These are phyloP conservation scores for Chondrosia reniformis DNA, from an alignment of 37 sponge, comb jelly and placozoan species.

Conservation along the genomic window DNA sequence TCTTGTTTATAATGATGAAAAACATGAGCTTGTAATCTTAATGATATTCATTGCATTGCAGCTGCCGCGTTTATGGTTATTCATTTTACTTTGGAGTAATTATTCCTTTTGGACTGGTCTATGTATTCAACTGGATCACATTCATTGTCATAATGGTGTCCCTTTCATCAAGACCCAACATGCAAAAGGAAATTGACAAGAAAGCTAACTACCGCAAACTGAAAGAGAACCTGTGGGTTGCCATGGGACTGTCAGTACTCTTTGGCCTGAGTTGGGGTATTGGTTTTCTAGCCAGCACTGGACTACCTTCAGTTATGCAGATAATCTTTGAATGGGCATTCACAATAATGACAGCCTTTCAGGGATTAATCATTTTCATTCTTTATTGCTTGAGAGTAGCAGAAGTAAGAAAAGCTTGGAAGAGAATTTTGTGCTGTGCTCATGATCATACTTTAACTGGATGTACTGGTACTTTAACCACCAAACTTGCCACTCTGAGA, in stretches of 20 bases:
- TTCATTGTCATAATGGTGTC: not conserved
- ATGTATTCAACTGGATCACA: conserved; percentile 4
- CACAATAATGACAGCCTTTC: conserved; percentile 20
- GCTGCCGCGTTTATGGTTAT: conserved; percentile 3
- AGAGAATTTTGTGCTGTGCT: too few relatives aligned
- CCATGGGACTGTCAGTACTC: conserved; percentile 22
- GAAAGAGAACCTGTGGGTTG: conserved; percentile 6
- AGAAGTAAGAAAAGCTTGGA: conserved; percentile 29
- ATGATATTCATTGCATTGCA: too few relatives aligned
- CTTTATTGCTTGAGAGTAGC: conserved; percentile 19
- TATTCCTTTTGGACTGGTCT: conserved; percentile 5
- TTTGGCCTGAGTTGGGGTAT: conserved; percentile 40
- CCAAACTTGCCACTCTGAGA: too few relatives aligned
- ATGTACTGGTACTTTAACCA: too few relatives aligned
- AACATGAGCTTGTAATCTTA: too few relatives aligned
- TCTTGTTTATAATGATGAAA: too few relatives aligned
- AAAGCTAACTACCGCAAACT: not conserved
- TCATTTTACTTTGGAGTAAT: conserved; percentile 2
- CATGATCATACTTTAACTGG: too few relatives aligned
- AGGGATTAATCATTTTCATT: conserved; percentile 35
- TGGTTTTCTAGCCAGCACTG: conserved; percentile 24
- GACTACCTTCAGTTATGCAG: not conserved
- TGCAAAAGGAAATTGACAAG: not conserved
- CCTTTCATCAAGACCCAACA: not conserved
- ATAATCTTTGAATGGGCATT: conserved; percentile 11